A percentile compares a stretch with the other conserved stretches of the same genome.
phyloP scores from a whole-genome alignment of 2,888 invertebrate species.

The Drosophila anomalata region DNA sequence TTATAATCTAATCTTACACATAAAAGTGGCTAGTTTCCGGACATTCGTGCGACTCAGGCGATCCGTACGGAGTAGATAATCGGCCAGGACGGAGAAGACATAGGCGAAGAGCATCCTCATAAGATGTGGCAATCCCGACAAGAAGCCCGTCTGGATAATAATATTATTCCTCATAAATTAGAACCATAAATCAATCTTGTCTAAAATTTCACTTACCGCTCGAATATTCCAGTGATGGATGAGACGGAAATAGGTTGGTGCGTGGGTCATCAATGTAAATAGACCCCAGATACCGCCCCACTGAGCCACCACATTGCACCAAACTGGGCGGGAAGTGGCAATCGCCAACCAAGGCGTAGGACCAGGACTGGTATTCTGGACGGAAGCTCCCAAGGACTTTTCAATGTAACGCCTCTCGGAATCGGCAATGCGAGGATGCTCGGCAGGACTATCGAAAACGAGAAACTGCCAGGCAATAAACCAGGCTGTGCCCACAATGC shows the following conservation, averaged over 20 bases:
- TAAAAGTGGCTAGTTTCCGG: slow-evolving; percentile 86
- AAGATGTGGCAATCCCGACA: slow-evolving; percentile 87
- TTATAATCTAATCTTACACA: slow-evolving; percentile 84
- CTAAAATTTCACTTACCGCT: slow-evolving; percentile 84
- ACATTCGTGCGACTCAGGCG: slow-evolving; percentile 87
- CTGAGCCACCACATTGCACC: slow-evolving; percentile 87
- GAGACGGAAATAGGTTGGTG: slow-evolving; percentile 88
- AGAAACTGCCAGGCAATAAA: slow-evolving; percentile 87
- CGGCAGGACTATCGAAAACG: slow-evolving; percentile 87
- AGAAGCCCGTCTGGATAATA: slow-evolving; percentile 84
- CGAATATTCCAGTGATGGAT: slow-evolving; percentile 89
- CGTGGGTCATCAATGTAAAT: slow-evolving; percentile 88
- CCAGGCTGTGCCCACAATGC: slow-evolving; percentile 87
- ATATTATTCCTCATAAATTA: background rate
- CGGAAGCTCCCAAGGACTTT: slow-evolving; percentile 85
- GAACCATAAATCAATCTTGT: background rate
- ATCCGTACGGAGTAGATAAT: slow-evolving; percentile 86
- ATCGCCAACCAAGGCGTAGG: slow-evolving; percentile 87
- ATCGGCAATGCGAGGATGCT: slow-evolving; percentile 87
- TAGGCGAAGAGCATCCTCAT: slow-evolving; percentile 86
- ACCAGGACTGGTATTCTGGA: slow-evolving; percentile 75
- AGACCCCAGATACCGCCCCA: slow-evolving; percentile 89
- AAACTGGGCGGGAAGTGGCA: slow-evolving; percentile 86
- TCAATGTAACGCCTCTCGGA: slow-evolving; percentile 86
- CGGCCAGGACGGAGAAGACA: slow-evolving; percentile 85